A percentile compares a stretch with the other conserved stretches of the same genome.
These are phyloP conservation scores for Archips crataeganus DNA, from an alignment of 2,888 invertebrate species.

Conservation along the genomic window DNA sequence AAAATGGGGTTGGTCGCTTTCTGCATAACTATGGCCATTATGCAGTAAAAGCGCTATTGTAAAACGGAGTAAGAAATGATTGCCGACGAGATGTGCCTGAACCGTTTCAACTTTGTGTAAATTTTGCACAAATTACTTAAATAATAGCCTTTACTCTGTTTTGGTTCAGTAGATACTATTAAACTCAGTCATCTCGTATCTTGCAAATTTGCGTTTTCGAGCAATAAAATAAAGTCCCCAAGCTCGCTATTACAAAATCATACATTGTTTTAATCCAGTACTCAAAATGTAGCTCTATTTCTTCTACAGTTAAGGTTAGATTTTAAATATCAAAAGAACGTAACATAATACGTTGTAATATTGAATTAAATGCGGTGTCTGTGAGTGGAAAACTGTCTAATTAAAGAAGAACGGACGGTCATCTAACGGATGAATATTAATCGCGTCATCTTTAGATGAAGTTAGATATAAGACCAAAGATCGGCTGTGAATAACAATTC, in stretches of 20 bases:
- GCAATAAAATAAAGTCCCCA: conserved; percentile 6
- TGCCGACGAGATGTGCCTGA: background rate
- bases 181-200: background rate
- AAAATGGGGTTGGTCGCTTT: too few species aligned
- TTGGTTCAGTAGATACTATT: background rate
- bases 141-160: conserved; percentile 1
- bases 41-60: background rate
- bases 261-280: background rate
- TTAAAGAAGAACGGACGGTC: conserved; percentile 45
- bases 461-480: conserved; percentile 58
- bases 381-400: conserved; percentile 23
- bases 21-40: too few species aligned
- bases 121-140: background rate
- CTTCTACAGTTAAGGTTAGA: background rate
- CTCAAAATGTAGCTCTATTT: background rate
- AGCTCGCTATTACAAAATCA: background rate
- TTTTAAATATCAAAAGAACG: background rate
- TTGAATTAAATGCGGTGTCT: background rate
- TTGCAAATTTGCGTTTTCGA: conserved; percentile 7
- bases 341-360: background rate
- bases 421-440: conserved; percentile 70
- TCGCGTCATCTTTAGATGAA: conserved; percentile 67
- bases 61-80: background rate
- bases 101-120: background rate
- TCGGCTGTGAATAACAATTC: conserved; percentile 58